Evolutionary conservation across 1,140 invertebrate species (phyloP).

Genomic region (Drosophila virilis): DNA sequence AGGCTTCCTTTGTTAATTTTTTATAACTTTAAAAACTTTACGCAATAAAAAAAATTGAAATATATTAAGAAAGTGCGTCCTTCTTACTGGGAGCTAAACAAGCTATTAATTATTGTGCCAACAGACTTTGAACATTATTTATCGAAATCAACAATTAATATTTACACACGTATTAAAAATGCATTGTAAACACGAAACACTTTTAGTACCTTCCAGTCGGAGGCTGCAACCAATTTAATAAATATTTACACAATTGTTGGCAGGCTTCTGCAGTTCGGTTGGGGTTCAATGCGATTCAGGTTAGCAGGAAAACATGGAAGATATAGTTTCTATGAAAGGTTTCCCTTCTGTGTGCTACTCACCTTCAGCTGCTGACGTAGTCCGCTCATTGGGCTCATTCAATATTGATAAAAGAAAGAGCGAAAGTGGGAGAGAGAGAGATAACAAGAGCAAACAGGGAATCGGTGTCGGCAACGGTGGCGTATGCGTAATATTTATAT

Average conservation of each 20-base stretch:
- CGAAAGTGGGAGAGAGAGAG: neutral
- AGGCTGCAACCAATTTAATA: slow-evolving; percentile 57
- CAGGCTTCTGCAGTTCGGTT: slow-evolving; percentile 18
- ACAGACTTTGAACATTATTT: slow-evolving; percentile 63
- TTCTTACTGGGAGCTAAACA: slow-evolving; percentile 7
- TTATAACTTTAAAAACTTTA: too few relatives aligned
- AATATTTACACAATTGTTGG: slow-evolving; percentile 73
- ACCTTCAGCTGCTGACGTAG: slow-evolving; percentile 82
- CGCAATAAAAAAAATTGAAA: too few relatives aligned
- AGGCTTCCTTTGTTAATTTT: too few relatives aligned
- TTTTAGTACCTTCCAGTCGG: slow-evolving; percentile 44
- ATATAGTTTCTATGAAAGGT: slow-evolving; percentile 7
- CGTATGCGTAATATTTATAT: slow-evolving; percentile 72
- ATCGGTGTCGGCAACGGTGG: slow-evolving; percentile 44
- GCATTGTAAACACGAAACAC: slow-evolving; percentile 39
- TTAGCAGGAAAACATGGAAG: neutral
- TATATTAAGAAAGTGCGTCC: neutral
- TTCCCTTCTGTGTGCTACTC: slow-evolving; percentile 37
- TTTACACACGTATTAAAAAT: slow-evolving; percentile 41
- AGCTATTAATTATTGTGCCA: slow-evolving; percentile 48
- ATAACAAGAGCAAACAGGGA: slow-evolving; percentile 10
- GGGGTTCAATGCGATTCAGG: slow-evolving; percentile 17
- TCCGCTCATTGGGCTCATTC: slow-evolving; percentile 84
- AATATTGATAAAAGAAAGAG: slow-evolving; percentile 45
- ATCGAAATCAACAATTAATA: slow-evolving; percentile 56